Base-by-base conservation (phyloP, 30 jellyfish, hydroid and myxozoan genomes). In the Hydractinia symbiolongicarpus region DNA sequence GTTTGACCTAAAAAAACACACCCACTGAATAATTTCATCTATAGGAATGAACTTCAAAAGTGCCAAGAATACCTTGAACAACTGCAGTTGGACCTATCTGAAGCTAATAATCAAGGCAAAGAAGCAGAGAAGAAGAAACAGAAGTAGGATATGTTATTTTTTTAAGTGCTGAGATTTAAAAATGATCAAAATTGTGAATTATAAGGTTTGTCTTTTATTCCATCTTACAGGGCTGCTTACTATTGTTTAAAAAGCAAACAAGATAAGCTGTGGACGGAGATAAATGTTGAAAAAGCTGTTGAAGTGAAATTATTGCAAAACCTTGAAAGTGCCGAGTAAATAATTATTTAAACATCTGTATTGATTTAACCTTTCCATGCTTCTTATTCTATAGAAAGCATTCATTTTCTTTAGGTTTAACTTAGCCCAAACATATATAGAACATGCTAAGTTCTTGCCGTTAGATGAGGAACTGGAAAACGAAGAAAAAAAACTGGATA, bases 371-470 rank as follows among this genome's bases (percentile, higher is more conserved):
- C 54, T 21, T 52, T 67, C 9, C 14, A 80, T 49, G 11, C 13
- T 1, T 77, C 9, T 64, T 58, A 85, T 9, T 61, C 73, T 9
- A 70, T 79, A n/a, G 44, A 30, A 30, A 30, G 44, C 44, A 30
- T 30, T 30, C 44, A 30, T 30, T 30, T 30, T 30, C 44, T 30
- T n/a, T 50, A 92, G 98, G 83, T 87, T 92, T 77, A 81, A 90
- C 54, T 82, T 92, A 60, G 96, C 97, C 55, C 98, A 92, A 70
- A 88, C 96, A 40, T 92, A 92, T 82, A 86, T 87, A 8, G 98
- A 92, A 87, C 98, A 92, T 84, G 98, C 95, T 17, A 92, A 92
- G 79, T 92, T 92, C 62, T 76, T 92, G 11, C 96, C 98, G 4
- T 53, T 83, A 73, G 96, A 92, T 55, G 96, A 92, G 76, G 95